These are phyloP conservation scores for Gadopsis bispinosus DNA, from an alignment of 2,797 vertebrate species.

Conservation along the genomic window DNA sequence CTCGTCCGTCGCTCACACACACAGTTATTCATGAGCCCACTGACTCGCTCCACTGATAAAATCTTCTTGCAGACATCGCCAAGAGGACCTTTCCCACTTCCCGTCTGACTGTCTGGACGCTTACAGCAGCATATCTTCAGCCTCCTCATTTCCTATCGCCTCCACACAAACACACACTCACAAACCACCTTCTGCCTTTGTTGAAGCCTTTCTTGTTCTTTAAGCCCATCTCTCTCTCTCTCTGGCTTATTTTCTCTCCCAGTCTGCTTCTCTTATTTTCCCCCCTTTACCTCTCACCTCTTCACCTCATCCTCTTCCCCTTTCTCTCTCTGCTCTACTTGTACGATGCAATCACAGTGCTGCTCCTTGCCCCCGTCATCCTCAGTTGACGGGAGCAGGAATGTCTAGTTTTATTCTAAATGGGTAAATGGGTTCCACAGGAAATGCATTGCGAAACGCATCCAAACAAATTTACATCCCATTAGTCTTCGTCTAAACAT, in stretches of 20 bases:
- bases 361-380: slow-evolving; percentile 45
- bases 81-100: slow-evolving; percentile 47
- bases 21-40: slow-evolving; percentile 21
- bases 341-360: slow-evolving; percentile 59
- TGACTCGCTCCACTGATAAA: slow-evolving; percentile 19
- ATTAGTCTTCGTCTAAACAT: slow-evolving; percentile 25
- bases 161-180: slow-evolving; percentile 19
- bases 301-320: neutral
- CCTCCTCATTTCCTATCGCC: slow-evolving; percentile 30
- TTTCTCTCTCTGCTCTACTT: slow-evolving; percentile 36
- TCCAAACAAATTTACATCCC: slow-evolving; percentile 40
- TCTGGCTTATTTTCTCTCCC: neutral
- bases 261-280: neutral
- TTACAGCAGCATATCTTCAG: slow-evolving; percentile 11
- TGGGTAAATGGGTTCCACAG: neutral
- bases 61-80: slow-evolving; percentile 59
- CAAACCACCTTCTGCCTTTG: slow-evolving; percentile 2
- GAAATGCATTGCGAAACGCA: slow-evolving; percentile 24
- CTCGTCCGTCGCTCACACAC: neutral
- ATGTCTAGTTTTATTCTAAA: slow-evolving; percentile 61
- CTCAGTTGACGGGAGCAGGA: slow-evolving; percentile 70
- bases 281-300: neutral
- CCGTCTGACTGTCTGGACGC: slow-evolving; percentile 41
- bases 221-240: neutral
- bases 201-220: neutral